These are phyloP conservation scores for Tachina fera DNA, from an alignment of 2,888 invertebrate genomes.

Conservation along the genomic window DNA sequence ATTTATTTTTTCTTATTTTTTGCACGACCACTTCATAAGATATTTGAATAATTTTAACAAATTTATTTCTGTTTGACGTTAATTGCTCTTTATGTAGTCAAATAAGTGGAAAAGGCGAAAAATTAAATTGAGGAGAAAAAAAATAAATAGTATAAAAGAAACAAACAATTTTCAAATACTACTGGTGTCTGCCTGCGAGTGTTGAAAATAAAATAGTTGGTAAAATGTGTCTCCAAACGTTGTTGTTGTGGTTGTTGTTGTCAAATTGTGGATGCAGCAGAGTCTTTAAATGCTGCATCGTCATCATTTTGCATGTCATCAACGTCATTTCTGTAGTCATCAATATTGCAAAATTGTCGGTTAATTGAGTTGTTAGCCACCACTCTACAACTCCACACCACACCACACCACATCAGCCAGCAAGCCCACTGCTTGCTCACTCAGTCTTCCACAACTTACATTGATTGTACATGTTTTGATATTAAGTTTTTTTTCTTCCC, in stretches of 20 bases:
- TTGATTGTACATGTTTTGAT: background rate
- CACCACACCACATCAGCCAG: background rate
- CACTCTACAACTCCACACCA: slow-evolving; percentile 23
- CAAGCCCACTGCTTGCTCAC: background rate
- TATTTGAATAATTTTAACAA: slow-evolving; percentile 44
- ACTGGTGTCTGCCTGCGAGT: background rate
- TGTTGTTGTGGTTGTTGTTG: slow-evolving; percentile 35
- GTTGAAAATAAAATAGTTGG: slow-evolving; percentile 11
- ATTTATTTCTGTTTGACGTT: slow-evolving; percentile 49
- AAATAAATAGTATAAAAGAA: background rate
- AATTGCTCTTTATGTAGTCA: slow-evolving; percentile 58
- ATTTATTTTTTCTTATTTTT: background rate
- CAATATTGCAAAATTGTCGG: slow-evolving; percentile 74
- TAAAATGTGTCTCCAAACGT: slow-evolving; percentile 40
- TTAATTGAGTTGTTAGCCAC: slow-evolving; percentile 79
- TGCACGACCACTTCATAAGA: slow-evolving; percentile 29
- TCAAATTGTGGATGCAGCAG: slow-evolving; percentile 17
- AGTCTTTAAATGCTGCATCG: slow-evolving; percentile 36
- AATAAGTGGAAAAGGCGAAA: slow-evolving; percentile 26
- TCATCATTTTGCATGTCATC: slow-evolving; percentile 71
- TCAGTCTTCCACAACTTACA: slow-evolving; percentile 3
- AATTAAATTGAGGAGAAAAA: background rate
- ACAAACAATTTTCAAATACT: slow-evolving; percentile 46
- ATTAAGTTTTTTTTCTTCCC: background rate
- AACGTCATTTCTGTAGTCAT: slow-evolving; percentile 63